Conservation (phyloP, 2,797 vertebrate species). For the Lophius americanus region DNA sequence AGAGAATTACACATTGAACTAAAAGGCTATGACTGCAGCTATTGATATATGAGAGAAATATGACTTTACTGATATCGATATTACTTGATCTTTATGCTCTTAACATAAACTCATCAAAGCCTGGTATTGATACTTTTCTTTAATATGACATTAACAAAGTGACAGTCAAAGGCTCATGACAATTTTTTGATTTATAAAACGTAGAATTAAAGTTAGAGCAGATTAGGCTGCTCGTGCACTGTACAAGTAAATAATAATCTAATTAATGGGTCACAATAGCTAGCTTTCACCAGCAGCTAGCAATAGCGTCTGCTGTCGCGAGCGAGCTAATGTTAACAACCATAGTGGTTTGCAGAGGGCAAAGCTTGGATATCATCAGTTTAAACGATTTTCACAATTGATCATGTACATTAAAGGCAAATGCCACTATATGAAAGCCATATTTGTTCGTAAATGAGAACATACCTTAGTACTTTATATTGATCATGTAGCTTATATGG, state of each 20-base stretch:
- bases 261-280: conserved; percentile 1
- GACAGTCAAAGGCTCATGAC: too few relatives aligned
- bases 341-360: conserved; percentile 2
- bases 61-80: neutral
- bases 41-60: neutral
- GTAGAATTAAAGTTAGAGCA: neutral
- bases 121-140: neutral
- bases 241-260: neutral
- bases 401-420: neutral
- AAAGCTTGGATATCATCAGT: neutral
- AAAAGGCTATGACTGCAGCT: neutral
- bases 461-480: conserved; percentile 68
- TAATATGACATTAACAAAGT: neutral
- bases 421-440: neutral
- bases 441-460: conserved; percentile 13
- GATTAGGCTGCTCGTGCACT: neutral
- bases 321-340: conserved; percentile 47
- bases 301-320: conserved; percentile 23
- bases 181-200: neutral
- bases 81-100: neutral
- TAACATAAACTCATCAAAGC: neutral
- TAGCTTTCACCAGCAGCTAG: conserved; percentile 37
- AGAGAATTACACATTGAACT: neutral
- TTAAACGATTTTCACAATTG: neutral
- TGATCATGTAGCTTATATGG: conserved; percentile 61